Evolutionary conservation across 2,888 invertebrate genomes (phyloP).

Genomic region (Hemaris fuciformis): DNA sequence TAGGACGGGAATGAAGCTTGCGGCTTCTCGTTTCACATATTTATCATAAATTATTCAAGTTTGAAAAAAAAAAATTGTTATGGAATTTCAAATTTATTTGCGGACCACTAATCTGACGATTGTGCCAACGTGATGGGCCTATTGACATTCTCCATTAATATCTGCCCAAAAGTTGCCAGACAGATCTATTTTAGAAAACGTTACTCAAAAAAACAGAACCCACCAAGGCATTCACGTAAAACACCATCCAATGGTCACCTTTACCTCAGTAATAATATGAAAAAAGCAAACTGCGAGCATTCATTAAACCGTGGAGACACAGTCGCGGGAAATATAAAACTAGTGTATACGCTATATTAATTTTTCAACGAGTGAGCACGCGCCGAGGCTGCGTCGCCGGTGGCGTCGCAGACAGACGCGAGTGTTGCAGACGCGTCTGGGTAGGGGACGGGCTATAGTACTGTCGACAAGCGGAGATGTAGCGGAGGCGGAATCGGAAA

Average conservation of each 20-base stretch:
- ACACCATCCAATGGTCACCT: not conserved
- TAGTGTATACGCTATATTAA: conserved; percentile 51
- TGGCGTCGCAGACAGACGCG: conserved; percentile 65
- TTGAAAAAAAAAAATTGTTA: no score
- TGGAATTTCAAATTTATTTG: no score
- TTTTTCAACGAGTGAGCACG: conserved; percentile 62
- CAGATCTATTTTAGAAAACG: no score
- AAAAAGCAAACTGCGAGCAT: not conserved
- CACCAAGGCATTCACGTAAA: no score
- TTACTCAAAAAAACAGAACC: no score
- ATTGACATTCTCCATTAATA: no score
- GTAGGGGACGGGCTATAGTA: not conserved
- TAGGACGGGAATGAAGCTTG: no score
- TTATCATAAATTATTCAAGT: no score
- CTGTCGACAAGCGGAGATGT: not conserved
- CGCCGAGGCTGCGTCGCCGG: conserved; percentile 67
- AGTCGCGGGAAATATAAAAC: conserved; percentile 11
- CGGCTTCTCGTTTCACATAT: no score
- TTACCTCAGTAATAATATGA: not conserved
- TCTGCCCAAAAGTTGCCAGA: no score
- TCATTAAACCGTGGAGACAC: conserved; percentile 18
- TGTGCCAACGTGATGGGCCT: no score
- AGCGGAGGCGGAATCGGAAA: not conserved
- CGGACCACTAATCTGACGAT: no score
- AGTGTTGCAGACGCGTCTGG: conserved; percentile 55